Evolutionary conservation across 1,140 invertebrate genomes (phyloP), one percentile per base, ranked within the genome.

Genomic region (Zaprionus davidi): DNA sequence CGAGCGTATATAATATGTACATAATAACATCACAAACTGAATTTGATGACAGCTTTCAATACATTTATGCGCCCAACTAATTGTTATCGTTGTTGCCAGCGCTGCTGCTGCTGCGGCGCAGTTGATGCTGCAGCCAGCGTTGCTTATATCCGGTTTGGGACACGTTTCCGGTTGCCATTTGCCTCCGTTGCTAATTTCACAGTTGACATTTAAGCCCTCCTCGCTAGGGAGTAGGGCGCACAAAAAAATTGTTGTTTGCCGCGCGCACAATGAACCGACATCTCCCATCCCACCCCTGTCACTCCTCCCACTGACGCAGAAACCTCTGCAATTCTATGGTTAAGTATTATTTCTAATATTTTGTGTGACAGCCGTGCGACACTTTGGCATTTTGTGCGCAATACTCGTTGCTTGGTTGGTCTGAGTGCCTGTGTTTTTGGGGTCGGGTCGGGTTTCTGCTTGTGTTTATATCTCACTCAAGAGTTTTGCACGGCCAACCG

Each of bases 281-380:
- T 51, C 36, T 31, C 38, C 26, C 31, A 34, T 34, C n/a, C 53
- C 44, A 13, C 13, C 34, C 6, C 67, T 17, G 24, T 4, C 56
- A 49, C 34, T 22, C 36, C 59, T 56, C 38, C n/a, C 38, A 31
- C 7, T 5, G 9, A 34, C 44, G 49, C 62, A 60, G 44, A 90
- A 90, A 90, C 72, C 85, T 90, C 76, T 82, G 85, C 86, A 77
- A 85, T 85, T 90, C 85, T 90, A 82, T 90, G 85, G 85, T 82
- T 90, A 90, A 90, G 85, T 90, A 90, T 90, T 80, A 90, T 90
- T 90, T 90, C 85, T 90, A 90, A 90, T 90, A 90, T 90, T 87
- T 87, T 90, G 85, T 90, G 85, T 81, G 82, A 90, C 82, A 90
- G 75, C 76, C 84, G 79, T 84, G 86, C 84, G 85, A 88, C 81